Evolutionary conservation across 1,140 invertebrate genomes (phyloP).

Genomic region (Drosophila orena): DNA sequence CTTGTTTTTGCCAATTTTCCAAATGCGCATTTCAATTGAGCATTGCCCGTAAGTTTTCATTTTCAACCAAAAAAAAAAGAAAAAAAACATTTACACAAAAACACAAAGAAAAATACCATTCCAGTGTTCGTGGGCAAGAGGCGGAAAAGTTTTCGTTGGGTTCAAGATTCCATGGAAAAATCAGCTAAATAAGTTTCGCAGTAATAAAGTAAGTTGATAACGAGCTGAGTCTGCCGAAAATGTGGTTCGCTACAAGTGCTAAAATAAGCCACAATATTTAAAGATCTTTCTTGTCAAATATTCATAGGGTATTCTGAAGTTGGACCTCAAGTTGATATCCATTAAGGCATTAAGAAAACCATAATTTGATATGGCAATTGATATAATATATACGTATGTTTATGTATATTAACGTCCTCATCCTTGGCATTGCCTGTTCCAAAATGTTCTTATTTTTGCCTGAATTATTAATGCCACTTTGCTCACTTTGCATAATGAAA

Average conservation of each 20-base stretch:
- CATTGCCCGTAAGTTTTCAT: constrained; percentile 48
- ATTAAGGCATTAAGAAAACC: neutral
- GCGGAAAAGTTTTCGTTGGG: constrained; percentile 10
- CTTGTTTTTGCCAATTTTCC: constrained; percentile 63
- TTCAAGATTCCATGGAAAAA: neutral
- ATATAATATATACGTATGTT: constrained; percentile 4
- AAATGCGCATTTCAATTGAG: constrained; percentile 70
- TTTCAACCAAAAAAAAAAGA: constrained; percentile 21
- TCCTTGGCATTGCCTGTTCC: constrained; percentile 30
- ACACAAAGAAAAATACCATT: constrained; percentile 4
- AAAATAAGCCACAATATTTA: neutral
- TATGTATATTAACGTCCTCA: constrained; percentile 21
- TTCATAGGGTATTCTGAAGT: neutral
- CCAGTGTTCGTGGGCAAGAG: constrained; percentile 1
- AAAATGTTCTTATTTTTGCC: constrained; percentile 11
- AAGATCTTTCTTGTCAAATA: no score
- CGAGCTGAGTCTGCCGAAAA: neutral
- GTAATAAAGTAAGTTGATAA: constrained; percentile 2
- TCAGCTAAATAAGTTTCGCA: constrained; percentile 1
- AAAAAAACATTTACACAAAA: constrained; percentile 23
- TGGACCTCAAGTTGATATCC: neutral
- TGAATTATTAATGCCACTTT: constrained; percentile 64
- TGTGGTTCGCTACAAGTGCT: neutral
- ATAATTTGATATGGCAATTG: constrained; percentile 47
- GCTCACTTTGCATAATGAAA: constrained; percentile 73